Base-by-base conservation (phyloP, 2,113 vertebrate species). In the Poeciliopsis retropinna region DNA sequence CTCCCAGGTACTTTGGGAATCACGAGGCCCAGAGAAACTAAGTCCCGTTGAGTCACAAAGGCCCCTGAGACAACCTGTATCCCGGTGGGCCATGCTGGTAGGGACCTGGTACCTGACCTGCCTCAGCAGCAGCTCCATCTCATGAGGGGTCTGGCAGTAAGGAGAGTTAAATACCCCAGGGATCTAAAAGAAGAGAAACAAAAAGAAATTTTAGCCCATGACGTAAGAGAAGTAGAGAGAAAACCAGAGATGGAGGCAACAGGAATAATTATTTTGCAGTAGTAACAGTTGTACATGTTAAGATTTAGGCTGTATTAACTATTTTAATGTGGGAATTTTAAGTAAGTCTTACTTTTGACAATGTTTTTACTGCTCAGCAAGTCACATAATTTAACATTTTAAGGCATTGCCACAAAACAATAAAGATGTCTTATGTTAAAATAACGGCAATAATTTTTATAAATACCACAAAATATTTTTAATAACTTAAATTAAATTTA, bases 151-250 rank as follows among this genome's bases (percentile, higher is more conserved):
- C 44, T 85, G 82, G 80, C 92, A 95, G 88, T 95, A 97, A 0
- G 97, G 98, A 0, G 97, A 99, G 81, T 97, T 99, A 84, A 96
- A 98, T 54, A 99, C 70, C 32, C 98, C 97, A 89, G 96, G 92
- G 91, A 95, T 78, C 97, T 99, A 62, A 63, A 76, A 82, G 47
- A 73, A 64, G 60, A 74, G 61, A 39, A 9, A 63, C 37, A 66
- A 62, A 73, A 66, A 72, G 54, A 75, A 31, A 70, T 28, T 63
- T 76, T 57, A 73, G 27, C 13, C 10, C 9, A 37, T 8, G 14
- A 71, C 71, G 62, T 7, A 47, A 47, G 44, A 47, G 44, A 57
- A 57, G 4, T 10, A 57, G 51, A n/a, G 51, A 57, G 22, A 57
- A 25, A 19, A 7, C 22, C 51, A 25, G 19, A n/a, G 22, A 57